Evolutionary conservation across 2,797 vertebrate genomes (phyloP), one percentile per base, ranked within the genome.

Genomic region (Cuniculus paca): DNA sequence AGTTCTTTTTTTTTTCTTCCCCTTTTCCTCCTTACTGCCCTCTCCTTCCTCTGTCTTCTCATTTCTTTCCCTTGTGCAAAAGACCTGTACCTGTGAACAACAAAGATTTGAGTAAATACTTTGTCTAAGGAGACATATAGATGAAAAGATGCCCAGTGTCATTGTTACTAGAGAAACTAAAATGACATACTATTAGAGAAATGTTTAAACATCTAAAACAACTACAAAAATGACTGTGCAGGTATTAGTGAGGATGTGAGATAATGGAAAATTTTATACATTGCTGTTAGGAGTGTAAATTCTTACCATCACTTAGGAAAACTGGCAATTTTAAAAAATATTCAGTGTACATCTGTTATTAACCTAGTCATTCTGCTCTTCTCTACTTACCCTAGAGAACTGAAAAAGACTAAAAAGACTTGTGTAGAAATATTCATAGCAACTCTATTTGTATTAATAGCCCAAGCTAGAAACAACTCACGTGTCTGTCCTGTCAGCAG

Each of bases 291-390:
- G 11, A 94, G 36, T 90, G 0, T 50, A 70, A 58, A 50, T 70
- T 78, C 20, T 3, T 26, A 63, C 14, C 16, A 12, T 31, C 54
- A 65, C 26, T 87, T 70, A 80, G 42, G 48, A 31, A 63, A 94
- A 72, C 48, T 83, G 77, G 20, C 14, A 75, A 34, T 90, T 87
- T 96, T 52, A 74, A 89, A 28, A 95, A 75, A 54, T 36, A 80
- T 94, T 94, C 56, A 82, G 28, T 39, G 26, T n/a, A 52, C 0
- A 83, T 19, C 19, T 86, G 14, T 11, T 24, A 56, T 70, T 88
- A 58, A 82, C 58, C 16, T 2, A 83, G 45, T 86, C 80, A 82
- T 78, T 93, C 26, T 45, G 54, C 31, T 31, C 26, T 65, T 86
- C 24, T 39, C 9, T 91, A 0, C 91, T 92, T 87, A 31, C 6